Evolutionary conservation across 2,888 invertebrate species (phyloP).

Genomic region (Carterocephalus palaemon): DNA sequence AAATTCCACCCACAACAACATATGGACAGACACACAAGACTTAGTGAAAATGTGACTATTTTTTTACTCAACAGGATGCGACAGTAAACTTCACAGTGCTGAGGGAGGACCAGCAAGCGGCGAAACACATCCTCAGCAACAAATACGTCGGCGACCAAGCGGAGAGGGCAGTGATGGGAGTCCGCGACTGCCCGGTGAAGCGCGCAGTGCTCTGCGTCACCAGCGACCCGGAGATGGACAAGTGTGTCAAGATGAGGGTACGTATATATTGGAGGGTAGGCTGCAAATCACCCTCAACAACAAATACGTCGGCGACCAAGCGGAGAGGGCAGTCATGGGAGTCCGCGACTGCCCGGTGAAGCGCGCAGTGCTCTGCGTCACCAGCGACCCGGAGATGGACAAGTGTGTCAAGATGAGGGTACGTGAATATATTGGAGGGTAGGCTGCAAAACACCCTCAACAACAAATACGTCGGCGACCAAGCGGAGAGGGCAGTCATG

Average conservation of each 20-base stretch:
- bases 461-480: too few relatives aligned
- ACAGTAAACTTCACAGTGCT: slow-evolving; percentile 82
- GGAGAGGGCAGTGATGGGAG: slow-evolving; percentile 83
- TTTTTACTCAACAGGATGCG: slow-evolving; percentile 80
- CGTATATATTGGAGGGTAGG: slow-evolving; percentile 40
- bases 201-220: slow-evolving; percentile 94
- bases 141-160: slow-evolving; percentile 80
- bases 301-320: too few relatives aligned
- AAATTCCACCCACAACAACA: too few relatives aligned
- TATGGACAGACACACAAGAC: neutral
- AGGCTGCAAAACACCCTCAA: too few relatives aligned
- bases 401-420: too few relatives aligned
- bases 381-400: too few relatives aligned
- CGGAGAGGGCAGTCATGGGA: too few relatives aligned
- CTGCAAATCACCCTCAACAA: too few relatives aligned
- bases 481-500: too few relatives aligned
- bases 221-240: slow-evolving; percentile 92
- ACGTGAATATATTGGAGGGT: too few relatives aligned
- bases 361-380: too few relatives aligned
- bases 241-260: slow-evolving; percentile 95
- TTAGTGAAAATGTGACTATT: neutral
- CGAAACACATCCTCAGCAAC: slow-evolving; percentile 84
- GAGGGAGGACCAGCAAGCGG: slow-evolving; percentile 86
- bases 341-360: too few relatives aligned
- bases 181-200: slow-evolving; percentile 90